Conservation (phyloP, 1,140 invertebrate genomes). For the Asbolus verrucosus region DNA sequence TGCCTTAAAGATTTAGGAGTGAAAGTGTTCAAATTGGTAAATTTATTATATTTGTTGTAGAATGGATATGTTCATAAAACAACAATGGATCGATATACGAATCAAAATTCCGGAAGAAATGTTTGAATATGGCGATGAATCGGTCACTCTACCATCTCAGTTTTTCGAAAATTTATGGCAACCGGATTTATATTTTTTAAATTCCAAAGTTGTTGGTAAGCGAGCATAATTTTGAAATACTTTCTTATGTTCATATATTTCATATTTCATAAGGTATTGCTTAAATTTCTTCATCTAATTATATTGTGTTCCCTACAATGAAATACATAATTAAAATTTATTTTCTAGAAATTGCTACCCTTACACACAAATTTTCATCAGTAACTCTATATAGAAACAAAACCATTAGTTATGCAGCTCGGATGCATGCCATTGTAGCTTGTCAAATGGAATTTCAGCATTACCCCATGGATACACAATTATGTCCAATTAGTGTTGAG, state of each 20-base stretch:
- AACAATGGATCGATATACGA: constrained; percentile 83
- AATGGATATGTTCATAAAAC: constrained; percentile 86
- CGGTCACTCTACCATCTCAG: constrained; percentile 80
- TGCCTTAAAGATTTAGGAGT: too few relatives aligned
- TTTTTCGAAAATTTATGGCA: constrained; percentile 88
- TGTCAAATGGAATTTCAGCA: constrained; percentile 89
- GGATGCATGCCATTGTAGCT: constrained; percentile 86
- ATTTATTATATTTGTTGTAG: constrained; percentile 63
- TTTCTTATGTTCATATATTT: too few relatives aligned
- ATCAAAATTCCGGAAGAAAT: constrained; percentile 79
- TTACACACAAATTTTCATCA: constrained; percentile 84
- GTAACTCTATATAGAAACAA: constrained; percentile 83
- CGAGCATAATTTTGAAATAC: constrained; percentile 32
- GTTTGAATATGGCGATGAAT: constrained; percentile 82
- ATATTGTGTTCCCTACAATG: too few relatives aligned
- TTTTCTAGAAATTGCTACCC: constrained; percentile 77
- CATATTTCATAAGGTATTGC: too few relatives aligned
- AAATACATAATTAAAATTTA: too few relatives aligned
- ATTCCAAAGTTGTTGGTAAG: constrained; percentile 84
- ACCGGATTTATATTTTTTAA: constrained; percentile 87
- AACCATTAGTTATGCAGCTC: constrained; percentile 80
- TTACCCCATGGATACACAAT: constrained; percentile 87
- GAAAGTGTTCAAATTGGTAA: constrained; percentile 18
- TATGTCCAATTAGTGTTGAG: constrained; percentile 84
- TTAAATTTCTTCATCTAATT: too few relatives aligned